Evolutionary conservation across 2,888 invertebrate species (phyloP), one percentile per base, ranked within the genome.

Genomic region (Pseudoips prasinana): DNA sequence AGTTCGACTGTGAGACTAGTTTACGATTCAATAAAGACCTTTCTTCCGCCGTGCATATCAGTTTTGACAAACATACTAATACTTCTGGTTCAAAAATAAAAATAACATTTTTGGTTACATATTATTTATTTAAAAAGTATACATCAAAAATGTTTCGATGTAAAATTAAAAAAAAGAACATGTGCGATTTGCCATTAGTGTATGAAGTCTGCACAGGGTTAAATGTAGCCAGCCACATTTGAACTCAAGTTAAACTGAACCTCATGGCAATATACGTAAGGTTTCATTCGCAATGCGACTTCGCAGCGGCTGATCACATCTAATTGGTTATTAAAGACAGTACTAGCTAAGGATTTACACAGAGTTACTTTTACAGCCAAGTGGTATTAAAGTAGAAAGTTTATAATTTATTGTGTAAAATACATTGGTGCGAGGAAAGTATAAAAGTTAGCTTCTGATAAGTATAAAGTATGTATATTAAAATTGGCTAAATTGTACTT

Each of bases 141-240:
- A 81, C 86, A 84, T 83, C 85, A 83, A 86, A 85, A 83, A 73
- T 65, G 64, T 69, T 83, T 86, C 84, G 82, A 86, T 86, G 84
- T 84, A 85, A 86, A 85, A 84, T 80, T 72, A 80, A 78, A 83
- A 78, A 79, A 78, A 73, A 66, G 51, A 73, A 64, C 49, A 59
- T 72, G 70, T 74, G 73, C 68, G 48, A 55, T 54, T 61, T 64
- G 52, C 48, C 52, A 36, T 52, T 47, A 46, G 39, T 58, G 56
- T 42, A 39, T 42, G 22, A 46, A 41, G 39, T 52, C 42, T 49
- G 48, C 51, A 58, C 50, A 52, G 47, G 37, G 48, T 19, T 30
- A 38, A 28, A 29, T 29, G 32, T 30, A 40, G 41, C 39, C 33
- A 43, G 47, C 46, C 46, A 29, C 29, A 25, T 6, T 26, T 37